Conservation (phyloP, 2,113 vertebrate species). For the Leptosomus discolor region DNA sequence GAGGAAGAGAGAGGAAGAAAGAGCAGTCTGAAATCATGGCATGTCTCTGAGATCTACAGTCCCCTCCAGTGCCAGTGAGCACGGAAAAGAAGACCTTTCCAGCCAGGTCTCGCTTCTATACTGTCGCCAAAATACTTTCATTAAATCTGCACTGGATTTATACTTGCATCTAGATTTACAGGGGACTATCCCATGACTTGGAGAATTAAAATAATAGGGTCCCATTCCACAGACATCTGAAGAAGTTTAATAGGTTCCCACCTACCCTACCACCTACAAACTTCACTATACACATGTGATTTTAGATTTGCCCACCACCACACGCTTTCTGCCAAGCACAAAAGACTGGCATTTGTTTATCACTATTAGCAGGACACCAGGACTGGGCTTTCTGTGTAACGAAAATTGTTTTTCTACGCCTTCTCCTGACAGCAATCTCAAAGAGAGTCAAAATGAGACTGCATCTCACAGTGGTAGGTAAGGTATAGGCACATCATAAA, state of each 20-base stretch:
- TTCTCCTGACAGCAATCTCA: neutral
- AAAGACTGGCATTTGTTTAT: neutral
- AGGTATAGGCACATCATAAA: neutral
- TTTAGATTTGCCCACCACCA: neutral
- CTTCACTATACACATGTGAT: rapidly evolving
- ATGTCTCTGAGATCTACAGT: neutral
- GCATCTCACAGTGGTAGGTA: neutral
- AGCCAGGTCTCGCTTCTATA: neutral
- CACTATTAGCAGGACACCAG: neutral
- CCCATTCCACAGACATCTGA: neutral
- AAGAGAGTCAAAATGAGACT: neutral
- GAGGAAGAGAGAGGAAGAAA: neutral
- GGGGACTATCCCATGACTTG: neutral
- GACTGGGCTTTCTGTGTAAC: neutral
- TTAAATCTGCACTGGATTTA: neutral
- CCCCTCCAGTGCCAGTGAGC: neutral
- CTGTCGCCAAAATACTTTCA: neutral
- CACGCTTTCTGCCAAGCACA: neutral
- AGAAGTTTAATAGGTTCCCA: neutral
- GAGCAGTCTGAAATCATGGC: neutral
- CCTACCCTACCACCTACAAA: neutral
- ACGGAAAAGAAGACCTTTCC: neutral
- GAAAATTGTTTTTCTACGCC: neutral
- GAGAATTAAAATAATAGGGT: neutral
- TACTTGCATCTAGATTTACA: neutral